Evolutionary conservation across 2,888 invertebrate genomes (phyloP).

Genomic region (Lycocerus yunnanus): DNA sequence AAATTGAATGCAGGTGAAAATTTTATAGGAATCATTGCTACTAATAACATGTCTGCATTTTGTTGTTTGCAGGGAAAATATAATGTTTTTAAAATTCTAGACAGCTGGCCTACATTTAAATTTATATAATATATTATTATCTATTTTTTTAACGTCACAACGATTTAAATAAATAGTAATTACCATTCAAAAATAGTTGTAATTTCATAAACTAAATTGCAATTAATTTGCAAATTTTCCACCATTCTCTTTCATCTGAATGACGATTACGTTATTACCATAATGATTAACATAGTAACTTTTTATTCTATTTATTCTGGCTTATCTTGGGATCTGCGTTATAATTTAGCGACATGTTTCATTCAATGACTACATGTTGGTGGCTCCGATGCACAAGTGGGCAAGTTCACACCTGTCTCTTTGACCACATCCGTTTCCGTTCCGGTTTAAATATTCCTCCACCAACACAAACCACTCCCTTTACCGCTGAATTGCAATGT

Average conservation of each 20-base stretch:
- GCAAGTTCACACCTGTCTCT: constrained; percentile 52
- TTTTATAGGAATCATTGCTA: not conserved
- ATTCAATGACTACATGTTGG: constrained; percentile 37
- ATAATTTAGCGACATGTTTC: constrained; percentile 28
- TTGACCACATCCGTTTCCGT: constrained; percentile 52
- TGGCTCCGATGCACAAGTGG: constrained; percentile 42
- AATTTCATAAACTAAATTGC: not conserved
- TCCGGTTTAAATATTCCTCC: constrained; percentile 31
- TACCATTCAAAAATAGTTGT: not conserved
- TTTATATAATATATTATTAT: not conserved
- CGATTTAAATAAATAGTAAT: not conserved
- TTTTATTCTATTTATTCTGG: constrained; percentile 11
- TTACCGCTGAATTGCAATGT: constrained; percentile 8
- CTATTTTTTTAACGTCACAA: not conserved
- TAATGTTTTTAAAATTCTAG: not conserved
- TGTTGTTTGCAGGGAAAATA: not conserved
- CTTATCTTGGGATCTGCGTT: constrained; percentile 22
- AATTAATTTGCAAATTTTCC: not conserved
- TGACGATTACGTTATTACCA: not conserved
- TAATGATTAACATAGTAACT: not conserved
- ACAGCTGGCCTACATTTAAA: not conserved
- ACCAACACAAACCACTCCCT: constrained; percentile 5
- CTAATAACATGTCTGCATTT: not conserved
- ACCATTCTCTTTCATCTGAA: not conserved
- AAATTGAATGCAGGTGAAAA: not conserved